Evolutionary conservation across 2,797 vertebrate genomes (phyloP).

Genomic region (Xerus rutilus): DNA sequence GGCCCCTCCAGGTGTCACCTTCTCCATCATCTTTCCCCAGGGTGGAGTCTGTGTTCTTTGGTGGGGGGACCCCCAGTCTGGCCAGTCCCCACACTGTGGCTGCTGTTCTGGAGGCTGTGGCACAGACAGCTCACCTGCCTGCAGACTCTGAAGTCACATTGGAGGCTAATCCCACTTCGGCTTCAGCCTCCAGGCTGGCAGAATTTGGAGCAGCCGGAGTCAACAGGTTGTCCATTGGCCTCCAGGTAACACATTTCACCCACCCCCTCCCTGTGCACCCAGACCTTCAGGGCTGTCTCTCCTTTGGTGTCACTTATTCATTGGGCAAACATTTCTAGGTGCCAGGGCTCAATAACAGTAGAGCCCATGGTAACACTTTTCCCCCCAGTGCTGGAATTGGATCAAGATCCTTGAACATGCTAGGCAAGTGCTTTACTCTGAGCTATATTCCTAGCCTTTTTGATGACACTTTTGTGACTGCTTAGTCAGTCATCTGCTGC

Average conservation of each 20-base stretch:
- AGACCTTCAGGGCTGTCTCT: background rate
- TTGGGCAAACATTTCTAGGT: background rate
- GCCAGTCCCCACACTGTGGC: conserved; percentile 91
- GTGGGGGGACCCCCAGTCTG: conserved; percentile 96
- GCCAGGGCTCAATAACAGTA: background rate
- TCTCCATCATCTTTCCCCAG: conserved; percentile 83
- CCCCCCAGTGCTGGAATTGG: background rate
- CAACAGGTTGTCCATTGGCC: conserved; percentile 95
- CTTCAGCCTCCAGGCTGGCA: conserved; percentile 85
- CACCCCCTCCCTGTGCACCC: no score
- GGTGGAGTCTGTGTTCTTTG: conserved; percentile 95
- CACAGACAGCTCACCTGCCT: conserved; percentile 84
- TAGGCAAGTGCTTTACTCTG: background rate
- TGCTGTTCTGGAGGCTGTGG: conserved; percentile 90
- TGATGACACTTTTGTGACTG: background rate
- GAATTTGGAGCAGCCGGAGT: conserved; percentile 91
- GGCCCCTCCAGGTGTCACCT: background rate
- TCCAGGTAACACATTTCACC: conserved; percentile 91
- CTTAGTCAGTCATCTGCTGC: background rate
- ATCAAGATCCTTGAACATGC: background rate
- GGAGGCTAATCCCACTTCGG: conserved; percentile 95
- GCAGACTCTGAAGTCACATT: conserved; percentile 91
- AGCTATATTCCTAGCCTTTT: background rate
- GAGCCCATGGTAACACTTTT: background rate
- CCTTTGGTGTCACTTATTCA: background rate